Conservation (phyloP, 2,888 invertebrate species). For the Pheosia tremula region DNA sequence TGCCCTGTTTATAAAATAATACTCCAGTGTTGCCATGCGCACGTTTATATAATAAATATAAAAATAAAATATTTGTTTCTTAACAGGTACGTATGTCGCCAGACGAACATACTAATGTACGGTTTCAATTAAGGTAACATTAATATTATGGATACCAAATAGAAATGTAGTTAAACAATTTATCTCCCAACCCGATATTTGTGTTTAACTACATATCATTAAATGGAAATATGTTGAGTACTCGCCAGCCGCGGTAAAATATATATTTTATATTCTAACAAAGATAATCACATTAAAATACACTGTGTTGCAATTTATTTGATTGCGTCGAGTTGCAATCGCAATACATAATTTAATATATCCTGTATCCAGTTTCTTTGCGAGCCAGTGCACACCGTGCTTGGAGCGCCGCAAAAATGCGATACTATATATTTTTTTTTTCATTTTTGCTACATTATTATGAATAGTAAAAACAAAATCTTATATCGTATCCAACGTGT, state of each 20-base stretch:
- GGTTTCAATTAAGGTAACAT: too few species aligned
- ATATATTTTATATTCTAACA: constrained; percentile 33
- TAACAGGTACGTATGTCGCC: too few species aligned
- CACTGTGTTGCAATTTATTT: constrained; percentile 38
- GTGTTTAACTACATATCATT: constrained; percentile 5
- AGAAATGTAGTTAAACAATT: background rate
- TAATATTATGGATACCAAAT: too few species aligned
- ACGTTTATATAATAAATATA: too few species aligned
- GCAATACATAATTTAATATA: constrained; percentile 41
- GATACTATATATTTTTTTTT: constrained; percentile 25
- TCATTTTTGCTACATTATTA: constrained; percentile 25
- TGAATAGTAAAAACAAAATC: constrained; percentile 11
- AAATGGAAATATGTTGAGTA: background rate
- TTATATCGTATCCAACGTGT: constrained; percentile 16
- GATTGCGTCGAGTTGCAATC: constrained; percentile 41
- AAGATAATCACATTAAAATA: constrained; percentile 26
- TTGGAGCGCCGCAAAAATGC: constrained; percentile 21
- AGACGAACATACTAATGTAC: too few species aligned
- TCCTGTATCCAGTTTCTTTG: constrained; percentile 32
- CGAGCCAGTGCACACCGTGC: constrained; percentile 34
- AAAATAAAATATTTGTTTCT: too few species aligned
- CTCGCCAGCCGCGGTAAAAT: constrained; percentile 12
- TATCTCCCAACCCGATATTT: background rate
- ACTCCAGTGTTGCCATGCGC: too few species aligned
- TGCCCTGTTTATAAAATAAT: too few species aligned